Conservation (phyloP, 2,888 invertebrate species). For the Athrips mouffetella region DNA sequence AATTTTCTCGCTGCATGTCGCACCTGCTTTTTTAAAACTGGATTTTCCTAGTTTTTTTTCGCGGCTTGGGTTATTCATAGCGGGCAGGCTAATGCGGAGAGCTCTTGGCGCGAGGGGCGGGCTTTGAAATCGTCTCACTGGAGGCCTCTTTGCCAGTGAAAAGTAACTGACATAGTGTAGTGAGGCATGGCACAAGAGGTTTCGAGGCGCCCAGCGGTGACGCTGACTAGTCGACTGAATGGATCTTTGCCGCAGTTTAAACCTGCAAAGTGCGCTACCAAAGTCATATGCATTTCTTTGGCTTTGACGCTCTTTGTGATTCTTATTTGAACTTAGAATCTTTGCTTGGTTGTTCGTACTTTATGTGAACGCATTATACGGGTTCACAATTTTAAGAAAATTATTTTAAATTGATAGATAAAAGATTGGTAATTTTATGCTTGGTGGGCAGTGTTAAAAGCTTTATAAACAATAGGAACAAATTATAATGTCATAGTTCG, state of each 20-base stretch:
- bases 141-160: conserved; percentile 36
- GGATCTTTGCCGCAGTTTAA: conserved; percentile 13
- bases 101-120: conserved; percentile 25
- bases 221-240: neutral
- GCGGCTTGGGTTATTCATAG: conserved; percentile 32
- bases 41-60: conserved; percentile 26
- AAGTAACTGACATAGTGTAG: conserved; percentile 44
- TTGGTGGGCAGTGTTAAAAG: too few species aligned
- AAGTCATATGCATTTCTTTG: neutral
- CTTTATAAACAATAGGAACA: too few species aligned
- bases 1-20: conserved; percentile 9
- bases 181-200: conserved; percentile 28
- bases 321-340: too few species aligned
- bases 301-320: neutral
- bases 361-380: too few species aligned
- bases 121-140: conserved; percentile 32
- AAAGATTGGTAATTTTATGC: too few species aligned
- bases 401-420: too few species aligned
- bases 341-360: too few species aligned
- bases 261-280: neutral
- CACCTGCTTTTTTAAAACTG: conserved; percentile 25
- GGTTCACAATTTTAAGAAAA: too few species aligned
- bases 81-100: conserved; percentile 31
- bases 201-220: conserved; percentile 26
- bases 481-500: too few species aligned